Evolutionary conservation across 2,797 vertebrate species (phyloP), one percentile per base, ranked within the genome.

Genomic region (Poecilia picta): DNA sequence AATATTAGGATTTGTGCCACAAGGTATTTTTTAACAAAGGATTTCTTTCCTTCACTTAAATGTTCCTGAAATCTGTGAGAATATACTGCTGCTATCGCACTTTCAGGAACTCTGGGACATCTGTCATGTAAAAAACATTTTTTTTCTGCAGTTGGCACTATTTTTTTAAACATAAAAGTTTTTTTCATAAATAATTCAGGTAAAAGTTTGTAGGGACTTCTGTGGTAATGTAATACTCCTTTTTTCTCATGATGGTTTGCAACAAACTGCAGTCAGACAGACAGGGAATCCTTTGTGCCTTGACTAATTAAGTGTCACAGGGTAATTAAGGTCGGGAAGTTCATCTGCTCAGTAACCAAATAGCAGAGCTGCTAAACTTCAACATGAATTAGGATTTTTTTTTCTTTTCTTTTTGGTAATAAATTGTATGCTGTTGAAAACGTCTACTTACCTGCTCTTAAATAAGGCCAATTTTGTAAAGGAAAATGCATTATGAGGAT

Each of bases 281-380:
- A 18, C 1, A 72, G 15, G 1, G 47, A 78, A 82, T 70, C 46
- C 64, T n/a, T n/a, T 83, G 80, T 70, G 74, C 28, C 66, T 72
- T 78, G 39, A 85, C 85, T 85, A 77, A 88, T 88, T 79, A 84
- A 79, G 53, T 85, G 80, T 81, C 55, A 72, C 72, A 31, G 25
- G 83, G 80, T 75, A 80, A 83, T 85, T 78, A 82, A 89, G 80
- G 86, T 87, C 74, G 81, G 20, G 36, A 81, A 46, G 77, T 83
- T 86, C 49, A 64, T 83, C 72, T 0, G 53, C 70, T 10, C 25
- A 41, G 74, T 41, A 31, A 25, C 49, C n/a, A 79, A 73, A 87
- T 5, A 74, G 2, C 75, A 70, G 18, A 70, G 72, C 10, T 0
- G 15, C 46, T 74, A 8, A 23, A 28, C 74, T 72, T 66, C 3